Evolutionary conservation across 2,888 invertebrate genomes (phyloP).

Genomic region (Amiota mariae): DNA sequence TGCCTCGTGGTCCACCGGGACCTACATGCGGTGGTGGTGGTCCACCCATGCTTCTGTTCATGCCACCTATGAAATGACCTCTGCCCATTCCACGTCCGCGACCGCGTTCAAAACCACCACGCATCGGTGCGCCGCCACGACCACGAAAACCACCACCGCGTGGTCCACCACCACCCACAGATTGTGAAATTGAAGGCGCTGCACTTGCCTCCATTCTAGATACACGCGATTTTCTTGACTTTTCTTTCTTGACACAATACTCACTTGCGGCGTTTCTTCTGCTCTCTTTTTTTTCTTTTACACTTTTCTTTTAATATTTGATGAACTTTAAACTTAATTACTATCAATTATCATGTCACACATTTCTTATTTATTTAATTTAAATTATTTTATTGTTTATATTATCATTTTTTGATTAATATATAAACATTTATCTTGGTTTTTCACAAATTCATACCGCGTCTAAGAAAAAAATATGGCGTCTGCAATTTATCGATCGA

Average conservation of each 20-base stretch:
- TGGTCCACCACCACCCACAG: constrained; percentile 63
- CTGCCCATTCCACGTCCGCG: constrained; percentile 72
- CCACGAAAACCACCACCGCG: constrained; percentile 71
- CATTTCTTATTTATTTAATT: constrained; percentile 5
- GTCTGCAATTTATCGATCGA: constrained; percentile 41
- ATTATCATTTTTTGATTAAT: constrained; percentile 25
- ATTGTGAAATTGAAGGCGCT: constrained; percentile 54
- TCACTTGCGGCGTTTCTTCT: neutral
- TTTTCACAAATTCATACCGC: constrained; percentile 43
- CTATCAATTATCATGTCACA: neutral
- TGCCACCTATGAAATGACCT: constrained; percentile 71
- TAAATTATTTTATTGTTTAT: constrained; percentile 6
- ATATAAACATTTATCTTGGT: constrained; percentile 46
- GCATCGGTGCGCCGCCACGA: constrained; percentile 69
- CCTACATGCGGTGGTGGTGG: constrained; percentile 64
- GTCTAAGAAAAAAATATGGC: constrained; percentile 64
- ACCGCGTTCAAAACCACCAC: constrained; percentile 71
- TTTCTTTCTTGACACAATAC: neutral
- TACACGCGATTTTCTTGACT: neutral
- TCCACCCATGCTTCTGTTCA: constrained; percentile 69
- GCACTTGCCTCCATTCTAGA: constrained; percentile 64
- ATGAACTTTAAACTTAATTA: neutral
- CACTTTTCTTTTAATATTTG: neutral
- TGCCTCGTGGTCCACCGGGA: constrained; percentile 64
- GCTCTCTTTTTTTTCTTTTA: neutral